A percentile compares a stretch with the other conserved stretches of the same genome.
These are phyloP conservation scores for Trachelus troglodyta DNA, from an alignment of 2,888 invertebrate genomes.

Conservation along the genomic window DNA sequence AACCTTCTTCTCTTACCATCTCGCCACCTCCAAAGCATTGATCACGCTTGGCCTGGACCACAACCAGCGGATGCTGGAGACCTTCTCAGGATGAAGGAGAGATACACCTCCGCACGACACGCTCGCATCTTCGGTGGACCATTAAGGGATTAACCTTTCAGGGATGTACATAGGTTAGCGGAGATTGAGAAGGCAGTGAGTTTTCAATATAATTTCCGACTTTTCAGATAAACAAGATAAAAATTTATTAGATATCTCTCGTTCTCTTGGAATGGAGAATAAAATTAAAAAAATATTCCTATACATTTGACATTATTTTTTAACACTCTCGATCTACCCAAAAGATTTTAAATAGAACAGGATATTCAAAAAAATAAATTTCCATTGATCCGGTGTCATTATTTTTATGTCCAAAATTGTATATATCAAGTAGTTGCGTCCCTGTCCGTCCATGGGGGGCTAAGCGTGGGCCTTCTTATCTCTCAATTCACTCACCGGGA, in stretches of 20 bases:
- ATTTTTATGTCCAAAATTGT: not conserved
- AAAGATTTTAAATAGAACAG: not conserved
- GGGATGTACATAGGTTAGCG: constrained; percentile 33
- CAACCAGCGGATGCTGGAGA: constrained; percentile 14
- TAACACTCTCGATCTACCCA: not conserved
- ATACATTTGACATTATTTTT: not conserved
- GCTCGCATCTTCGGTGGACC: constrained; percentile 45
- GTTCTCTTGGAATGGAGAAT: not conserved
- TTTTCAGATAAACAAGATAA: not conserved
- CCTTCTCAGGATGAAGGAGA: constrained; percentile 31
- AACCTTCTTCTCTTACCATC: constrained; percentile 35
- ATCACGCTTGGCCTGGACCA: constrained; percentile 46
- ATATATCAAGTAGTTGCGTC: constrained; percentile 30
- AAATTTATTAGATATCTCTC: not conserved
- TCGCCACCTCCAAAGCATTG: constrained; percentile 48
- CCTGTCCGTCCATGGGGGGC: constrained; percentile 40
- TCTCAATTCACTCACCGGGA: constrained; percentile 59
- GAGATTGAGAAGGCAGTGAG: not conserved
- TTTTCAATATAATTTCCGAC: not conserved
- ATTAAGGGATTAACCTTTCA: constrained; percentile 55
- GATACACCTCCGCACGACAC: constrained; percentile 54
- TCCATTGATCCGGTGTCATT: not conserved
- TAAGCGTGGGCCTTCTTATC: constrained; percentile 58
- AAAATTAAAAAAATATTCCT: not conserved
- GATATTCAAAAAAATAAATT: not conserved